Percentiles rank a stretch among this genome's conserved stretches.
Conservation (phyloP, 92 coral and sea anemone genomes). For the Montipora capitata region DNA sequence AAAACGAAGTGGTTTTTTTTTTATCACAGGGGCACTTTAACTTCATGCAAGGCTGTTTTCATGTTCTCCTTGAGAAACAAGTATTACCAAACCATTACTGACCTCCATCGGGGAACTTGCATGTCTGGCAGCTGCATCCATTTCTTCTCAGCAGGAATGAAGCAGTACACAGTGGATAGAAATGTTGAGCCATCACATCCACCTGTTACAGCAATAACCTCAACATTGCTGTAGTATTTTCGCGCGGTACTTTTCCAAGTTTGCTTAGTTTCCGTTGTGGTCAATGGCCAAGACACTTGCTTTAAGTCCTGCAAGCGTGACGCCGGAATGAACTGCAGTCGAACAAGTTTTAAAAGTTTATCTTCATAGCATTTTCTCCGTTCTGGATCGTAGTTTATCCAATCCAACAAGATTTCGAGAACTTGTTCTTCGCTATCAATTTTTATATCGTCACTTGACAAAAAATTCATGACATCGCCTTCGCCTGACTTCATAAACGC, state of each 20-base stretch:
- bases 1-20: no score
- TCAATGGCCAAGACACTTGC: neutral
- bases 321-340: conserved; percentile 71
- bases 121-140: conserved; percentile 84
- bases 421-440: conserved; percentile 83
- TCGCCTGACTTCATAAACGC: conserved; percentile 68
- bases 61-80: no score
- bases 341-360: conserved; percentile 70
- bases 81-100: neutral
- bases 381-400: conserved; percentile 75
- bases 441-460: conserved; percentile 86
- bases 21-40: no score
- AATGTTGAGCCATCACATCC: conserved; percentile 84
- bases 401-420: conserved; percentile 72
- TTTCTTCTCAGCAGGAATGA: conserved; percentile 77
- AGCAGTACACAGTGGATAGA: conserved; percentile 71
- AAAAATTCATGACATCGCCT: conserved; percentile 63
- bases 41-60: no score
- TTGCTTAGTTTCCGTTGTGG: neutral
- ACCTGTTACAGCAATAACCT: conserved; percentile 85
- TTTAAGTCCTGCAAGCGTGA: conserved; percentile 47
- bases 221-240: conserved; percentile 81
- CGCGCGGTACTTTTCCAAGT: conserved; percentile 51
- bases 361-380: conserved; percentile 41
- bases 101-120: conserved; percentile 95